Evolutionary conservation across 2,797 vertebrate species (phyloP).

Genomic region (Schizopygopsis pylzovi): DNA sequence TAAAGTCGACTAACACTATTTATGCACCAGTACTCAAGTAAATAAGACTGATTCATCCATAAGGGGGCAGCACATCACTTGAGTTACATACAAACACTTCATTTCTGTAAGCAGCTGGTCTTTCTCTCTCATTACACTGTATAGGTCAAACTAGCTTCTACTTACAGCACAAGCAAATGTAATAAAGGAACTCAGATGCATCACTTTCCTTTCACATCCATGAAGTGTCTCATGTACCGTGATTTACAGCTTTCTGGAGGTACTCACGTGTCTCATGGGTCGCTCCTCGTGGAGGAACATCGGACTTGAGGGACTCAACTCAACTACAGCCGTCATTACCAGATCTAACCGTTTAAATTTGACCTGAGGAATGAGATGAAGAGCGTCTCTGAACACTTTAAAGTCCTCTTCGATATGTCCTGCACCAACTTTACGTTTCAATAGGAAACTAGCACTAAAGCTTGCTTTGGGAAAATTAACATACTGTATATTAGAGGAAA

Average conservation of each 20-base stretch:
- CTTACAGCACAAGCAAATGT: background rate
- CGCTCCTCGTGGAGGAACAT: slow-evolving; percentile 87
- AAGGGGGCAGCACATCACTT: slow-evolving; percentile 67
- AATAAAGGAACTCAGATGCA: background rate
- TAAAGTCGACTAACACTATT: background rate
- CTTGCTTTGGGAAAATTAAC: background rate
- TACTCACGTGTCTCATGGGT: slow-evolving; percentile 83
- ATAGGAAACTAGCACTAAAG: background rate
- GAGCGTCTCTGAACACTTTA: background rate
- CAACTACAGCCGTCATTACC: slow-evolving; percentile 75
- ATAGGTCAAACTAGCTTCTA: background rate
- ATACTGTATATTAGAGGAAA: background rate
- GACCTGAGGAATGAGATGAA: slow-evolving; percentile 74
- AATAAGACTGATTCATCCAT: slow-evolving; percentile 52
- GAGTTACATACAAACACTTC: background rate
- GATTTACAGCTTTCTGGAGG: background rate
- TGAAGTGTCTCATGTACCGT: background rate
- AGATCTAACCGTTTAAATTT: slow-evolving; percentile 86
- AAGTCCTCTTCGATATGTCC: background rate
- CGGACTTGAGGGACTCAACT: slow-evolving; percentile 77
- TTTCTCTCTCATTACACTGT: background rate
- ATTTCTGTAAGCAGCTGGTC: background rate
- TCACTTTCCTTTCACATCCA: background rate
- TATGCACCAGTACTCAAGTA: background rate
- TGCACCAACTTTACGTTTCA: background rate